phyloP scores from a whole-genome alignment of 2,113 vertebrate species.

The Otocyon megalotis region DNA sequence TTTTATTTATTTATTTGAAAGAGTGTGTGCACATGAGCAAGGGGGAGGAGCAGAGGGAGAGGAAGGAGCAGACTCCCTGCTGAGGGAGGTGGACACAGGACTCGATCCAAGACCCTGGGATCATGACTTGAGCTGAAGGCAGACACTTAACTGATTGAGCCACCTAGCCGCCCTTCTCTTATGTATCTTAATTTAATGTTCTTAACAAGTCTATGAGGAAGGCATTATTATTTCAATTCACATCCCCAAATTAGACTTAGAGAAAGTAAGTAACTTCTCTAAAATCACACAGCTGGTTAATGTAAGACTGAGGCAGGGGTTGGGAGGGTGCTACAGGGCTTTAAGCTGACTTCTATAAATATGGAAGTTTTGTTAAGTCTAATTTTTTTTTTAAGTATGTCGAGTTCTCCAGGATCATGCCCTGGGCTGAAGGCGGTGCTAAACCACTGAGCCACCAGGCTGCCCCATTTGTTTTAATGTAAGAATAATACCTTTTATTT shows the following conservation, averaged over 20 bases:
- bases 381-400: neutral
- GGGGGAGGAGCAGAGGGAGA: no score
- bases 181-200: constrained; percentile 38
- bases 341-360: neutral
- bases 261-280: neutral
- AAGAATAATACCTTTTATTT: neutral
- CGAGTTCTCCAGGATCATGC: neutral
- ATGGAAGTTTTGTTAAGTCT: neutral
- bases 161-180: neutral
- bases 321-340: no score
- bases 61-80: no score
- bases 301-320: neutral
- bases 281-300: neutral
- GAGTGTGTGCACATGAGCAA: no score
- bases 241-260: neutral
- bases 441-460: neutral
- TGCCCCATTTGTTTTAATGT: neutral
- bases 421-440: neutral
- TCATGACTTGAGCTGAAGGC: no score
- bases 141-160: no score
- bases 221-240: neutral
- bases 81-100: no score
- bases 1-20: no score
- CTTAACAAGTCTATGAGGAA: neutral
- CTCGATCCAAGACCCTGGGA: no score